Evolutionary conservation across 2,113 vertebrate genomes (phyloP).

Genomic region (Tapirus terrestris): DNA sequence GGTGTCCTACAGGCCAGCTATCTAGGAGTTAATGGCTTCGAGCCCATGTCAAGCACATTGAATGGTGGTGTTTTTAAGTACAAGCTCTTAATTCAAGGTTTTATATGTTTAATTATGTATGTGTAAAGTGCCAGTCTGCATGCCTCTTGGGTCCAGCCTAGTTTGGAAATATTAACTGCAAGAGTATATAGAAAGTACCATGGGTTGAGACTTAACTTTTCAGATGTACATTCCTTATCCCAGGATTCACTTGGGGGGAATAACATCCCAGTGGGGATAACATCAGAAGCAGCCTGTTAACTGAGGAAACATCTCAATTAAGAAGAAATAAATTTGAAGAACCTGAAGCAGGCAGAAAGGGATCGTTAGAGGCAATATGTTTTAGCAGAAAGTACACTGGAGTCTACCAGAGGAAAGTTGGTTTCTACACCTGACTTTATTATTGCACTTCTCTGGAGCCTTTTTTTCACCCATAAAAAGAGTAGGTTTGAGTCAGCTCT

Average conservation of each 20-base stretch:
- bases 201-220: conserved; percentile 29
- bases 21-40: conserved; percentile 32
- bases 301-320: background rate
- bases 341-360: background rate
- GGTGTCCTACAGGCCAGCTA: background rate
- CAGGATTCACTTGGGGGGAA: background rate
- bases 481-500: background rate
- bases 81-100: conserved; percentile 66
- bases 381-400: background rate
- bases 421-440: conserved; percentile 4
- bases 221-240: background rate
- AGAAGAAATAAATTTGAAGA: conserved; percentile 27
- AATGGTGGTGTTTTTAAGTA: conserved; percentile 57
- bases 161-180: conserved; percentile 50
- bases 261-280: background rate
- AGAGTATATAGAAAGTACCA: background rate
- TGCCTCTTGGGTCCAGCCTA: conserved; percentile 23
- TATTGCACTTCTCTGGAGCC: background rate
- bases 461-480: background rate
- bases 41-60: background rate
- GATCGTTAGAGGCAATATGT: background rate
- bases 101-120: conserved; percentile 67
- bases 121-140: conserved; percentile 44
- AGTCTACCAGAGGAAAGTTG: background rate
- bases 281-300: background rate